Evolutionary conservation across 1,140 invertebrate genomes (phyloP).

Genomic region (Psix sp.): DNA sequence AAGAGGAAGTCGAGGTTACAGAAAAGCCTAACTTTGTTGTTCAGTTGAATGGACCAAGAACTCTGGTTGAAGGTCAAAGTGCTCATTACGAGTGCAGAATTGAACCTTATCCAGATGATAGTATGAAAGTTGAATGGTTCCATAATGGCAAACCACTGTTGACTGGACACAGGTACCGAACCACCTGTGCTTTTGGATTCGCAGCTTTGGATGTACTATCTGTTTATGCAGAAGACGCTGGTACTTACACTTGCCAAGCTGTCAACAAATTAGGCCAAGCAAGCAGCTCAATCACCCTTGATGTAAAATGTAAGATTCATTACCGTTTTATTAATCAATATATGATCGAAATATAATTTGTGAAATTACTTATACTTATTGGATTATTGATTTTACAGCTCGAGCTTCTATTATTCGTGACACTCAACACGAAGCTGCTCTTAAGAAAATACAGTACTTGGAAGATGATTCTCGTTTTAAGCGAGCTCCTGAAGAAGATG

Average conservation of each 20-base stretch:
- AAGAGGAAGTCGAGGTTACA: slow-evolving; percentile 88
- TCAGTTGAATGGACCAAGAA: slow-evolving; percentile 88
- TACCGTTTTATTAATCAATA: slow-evolving; percentile 2
- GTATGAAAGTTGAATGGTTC: slow-evolving; percentile 95
- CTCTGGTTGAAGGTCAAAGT: slow-evolving; percentile 90
- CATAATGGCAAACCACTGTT: slow-evolving; percentile 94
- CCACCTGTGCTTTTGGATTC: slow-evolving; percentile 96
- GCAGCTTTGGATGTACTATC: slow-evolving; percentile 94
- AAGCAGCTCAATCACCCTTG: slow-evolving; percentile 86
- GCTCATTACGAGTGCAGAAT: slow-evolving; percentile 97
- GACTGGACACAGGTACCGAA: slow-evolving; percentile 93
- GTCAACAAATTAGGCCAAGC: slow-evolving; percentile 92
- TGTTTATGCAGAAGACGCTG: slow-evolving; percentile 95
- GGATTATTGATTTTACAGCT: slow-evolving; percentile 75
- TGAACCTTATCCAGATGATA: slow-evolving; percentile 95
- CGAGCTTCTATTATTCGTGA: slow-evolving; percentile 93
- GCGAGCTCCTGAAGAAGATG: slow-evolving; percentile 83
- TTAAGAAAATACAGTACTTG: slow-evolving; percentile 93
- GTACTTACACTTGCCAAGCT: slow-evolving; percentile 93
- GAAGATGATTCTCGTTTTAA: slow-evolving; percentile 91
- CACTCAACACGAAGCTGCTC: slow-evolving; percentile 95
- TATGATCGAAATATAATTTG: slow-evolving; percentile 19
- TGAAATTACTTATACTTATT: not conserved
- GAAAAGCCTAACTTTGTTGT: slow-evolving; percentile 91
- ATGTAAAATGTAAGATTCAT: slow-evolving; percentile 86